phyloP scores from a whole-genome alignment of 2,113 vertebrate species.

The Calypte anna region DNA sequence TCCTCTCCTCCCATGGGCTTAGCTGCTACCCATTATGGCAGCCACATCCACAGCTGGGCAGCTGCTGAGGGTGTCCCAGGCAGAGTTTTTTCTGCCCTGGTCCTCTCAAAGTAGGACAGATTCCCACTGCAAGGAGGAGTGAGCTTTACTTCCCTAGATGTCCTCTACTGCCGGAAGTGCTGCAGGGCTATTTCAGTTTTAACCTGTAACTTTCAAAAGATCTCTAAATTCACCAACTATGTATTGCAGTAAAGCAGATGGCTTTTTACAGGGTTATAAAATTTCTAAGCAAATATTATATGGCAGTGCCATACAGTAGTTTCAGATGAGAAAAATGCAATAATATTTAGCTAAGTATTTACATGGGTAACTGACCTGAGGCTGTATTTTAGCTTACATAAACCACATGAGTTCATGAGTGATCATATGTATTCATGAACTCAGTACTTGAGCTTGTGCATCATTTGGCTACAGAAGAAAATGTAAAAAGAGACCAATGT shows the following conservation, averaged over 20 bases:
- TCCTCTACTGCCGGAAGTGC: background rate
- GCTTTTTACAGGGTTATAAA: background rate
- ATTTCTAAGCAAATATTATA: background rate
- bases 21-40: no score
- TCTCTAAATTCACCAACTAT: background rate
- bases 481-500: background rate
- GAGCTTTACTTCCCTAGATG: background rate
- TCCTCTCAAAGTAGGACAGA: no score
- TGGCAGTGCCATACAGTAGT: background rate
- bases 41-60: no score
- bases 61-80: no score
- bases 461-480: background rate
- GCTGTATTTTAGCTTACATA: background rate
- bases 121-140: background rate
- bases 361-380: background rate
- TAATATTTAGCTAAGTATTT: background rate
- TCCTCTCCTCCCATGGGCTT: no score
- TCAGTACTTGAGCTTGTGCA: background rate
- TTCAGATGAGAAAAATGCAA: background rate
- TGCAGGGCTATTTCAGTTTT: background rate
- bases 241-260: background rate
- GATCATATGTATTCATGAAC: background rate
- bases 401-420: background rate
- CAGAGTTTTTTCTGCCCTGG: no score
- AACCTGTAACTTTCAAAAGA: background rate